phyloP scores from a whole-genome alignment of 2,888 invertebrate species.

The Euplexia lucipara region DNA sequence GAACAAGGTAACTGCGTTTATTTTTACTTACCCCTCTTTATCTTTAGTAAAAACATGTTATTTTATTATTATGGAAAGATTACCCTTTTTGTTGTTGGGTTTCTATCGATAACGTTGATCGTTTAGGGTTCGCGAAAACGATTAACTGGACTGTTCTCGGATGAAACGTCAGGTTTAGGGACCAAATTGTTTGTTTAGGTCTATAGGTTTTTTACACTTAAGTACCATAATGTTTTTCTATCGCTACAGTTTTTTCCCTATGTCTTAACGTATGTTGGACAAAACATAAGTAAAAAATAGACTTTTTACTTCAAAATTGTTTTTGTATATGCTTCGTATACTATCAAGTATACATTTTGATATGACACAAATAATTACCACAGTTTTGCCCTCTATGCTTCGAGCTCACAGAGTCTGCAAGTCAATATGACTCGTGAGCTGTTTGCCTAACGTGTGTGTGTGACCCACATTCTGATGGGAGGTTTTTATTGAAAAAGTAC shows the following conservation, averaged over 20 bases:
- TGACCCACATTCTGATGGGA: slow-evolving; percentile 32
- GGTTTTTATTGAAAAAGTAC: slow-evolving; percentile 39
- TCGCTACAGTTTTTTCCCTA: background rate
- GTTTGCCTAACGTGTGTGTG: slow-evolving; percentile 21
- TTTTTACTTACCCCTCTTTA: slow-evolving; percentile 41
- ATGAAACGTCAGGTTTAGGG: slow-evolving; percentile 32
- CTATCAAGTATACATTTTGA: background rate
- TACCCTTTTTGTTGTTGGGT: slow-evolving; percentile 31
- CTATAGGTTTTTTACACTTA: background rate
- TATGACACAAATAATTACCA: background rate
- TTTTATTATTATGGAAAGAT: slow-evolving; percentile 48
- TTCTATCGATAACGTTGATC: slow-evolving; percentile 36
- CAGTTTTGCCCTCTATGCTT: background rate
- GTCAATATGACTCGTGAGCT: slow-evolving; percentile 20
- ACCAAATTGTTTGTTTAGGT: slow-evolving; percentile 16
- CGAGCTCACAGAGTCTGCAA: slow-evolving; percentile 2
- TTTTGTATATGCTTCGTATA: background rate
- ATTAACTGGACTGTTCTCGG: slow-evolving; percentile 25
- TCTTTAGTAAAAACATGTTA: slow-evolving; percentile 48
- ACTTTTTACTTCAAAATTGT: background rate
- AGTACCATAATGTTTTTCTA: background rate
- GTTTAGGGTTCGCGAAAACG: slow-evolving; percentile 22
- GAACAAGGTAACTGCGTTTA: slow-evolving; percentile 38
- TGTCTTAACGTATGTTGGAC: too few species aligned
- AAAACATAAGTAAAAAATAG: background rate